Conservation (phyloP, 2,888 invertebrate species). For the Hedychridium roseum region DNA sequence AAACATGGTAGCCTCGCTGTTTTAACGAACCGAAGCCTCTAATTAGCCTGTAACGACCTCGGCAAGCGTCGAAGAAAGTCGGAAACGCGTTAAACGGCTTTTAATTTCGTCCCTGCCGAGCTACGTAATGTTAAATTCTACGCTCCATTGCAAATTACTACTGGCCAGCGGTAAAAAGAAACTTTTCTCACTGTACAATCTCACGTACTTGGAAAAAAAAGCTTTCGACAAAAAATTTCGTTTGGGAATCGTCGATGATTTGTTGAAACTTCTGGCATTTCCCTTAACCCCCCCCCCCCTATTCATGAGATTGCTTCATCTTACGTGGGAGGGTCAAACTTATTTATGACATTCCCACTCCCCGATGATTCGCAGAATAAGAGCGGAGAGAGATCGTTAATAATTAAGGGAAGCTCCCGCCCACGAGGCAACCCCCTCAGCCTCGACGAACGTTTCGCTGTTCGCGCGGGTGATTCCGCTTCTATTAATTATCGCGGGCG, state of each 20-base stretch:
- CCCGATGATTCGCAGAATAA: background rate
- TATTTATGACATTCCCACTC: too few species aligned
- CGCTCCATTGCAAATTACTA: too few species aligned
- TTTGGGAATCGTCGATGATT: too few species aligned
- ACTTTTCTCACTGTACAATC: too few species aligned
- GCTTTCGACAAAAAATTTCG: too few species aligned
- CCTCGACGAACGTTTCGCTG: conserved; percentile 29
- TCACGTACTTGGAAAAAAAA: too few species aligned
- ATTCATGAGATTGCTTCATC: too few species aligned
- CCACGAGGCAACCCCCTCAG: conserved; percentile 7
- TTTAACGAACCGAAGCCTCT: conserved; percentile 1
- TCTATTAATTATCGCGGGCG: conserved; percentile 50
- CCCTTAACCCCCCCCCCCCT: too few species aligned
- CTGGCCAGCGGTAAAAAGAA: too few species aligned
- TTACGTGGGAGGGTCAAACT: too few species aligned
- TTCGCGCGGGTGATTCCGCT: conserved; percentile 27
- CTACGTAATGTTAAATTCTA: too few species aligned
- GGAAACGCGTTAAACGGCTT: conserved; percentile 4
- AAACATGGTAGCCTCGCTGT: background rate
- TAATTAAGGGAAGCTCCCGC: conserved; percentile 22
- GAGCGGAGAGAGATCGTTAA: conserved; percentile 26
- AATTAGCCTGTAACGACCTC: conserved; percentile 9
- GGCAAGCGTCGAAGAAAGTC: background rate
- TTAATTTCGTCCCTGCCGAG: conserved; percentile 1
- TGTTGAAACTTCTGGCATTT: too few species aligned